Conservation (phyloP, 2,888 invertebrate species). For the Digitonthophagus gazella region DNA sequence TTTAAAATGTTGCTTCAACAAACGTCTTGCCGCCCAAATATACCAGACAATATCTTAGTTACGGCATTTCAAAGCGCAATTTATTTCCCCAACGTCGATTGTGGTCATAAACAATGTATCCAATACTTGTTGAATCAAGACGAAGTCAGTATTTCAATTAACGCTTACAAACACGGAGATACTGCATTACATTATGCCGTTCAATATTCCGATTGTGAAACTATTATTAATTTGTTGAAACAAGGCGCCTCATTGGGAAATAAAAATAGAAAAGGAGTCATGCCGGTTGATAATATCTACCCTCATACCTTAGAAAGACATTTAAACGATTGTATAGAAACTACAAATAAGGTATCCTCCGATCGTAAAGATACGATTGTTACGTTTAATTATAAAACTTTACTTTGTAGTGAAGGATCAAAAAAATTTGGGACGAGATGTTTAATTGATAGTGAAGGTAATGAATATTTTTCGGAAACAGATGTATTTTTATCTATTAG, state of each 20-base stretch:
- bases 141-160: constrained; percentile 38
- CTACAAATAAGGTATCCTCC: constrained; percentile 59
- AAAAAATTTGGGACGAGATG: no score
- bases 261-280: constrained; percentile 62
- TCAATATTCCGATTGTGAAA: neutral
- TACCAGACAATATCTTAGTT: no score
- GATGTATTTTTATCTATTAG: no score
- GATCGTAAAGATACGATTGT: constrained; percentile 62
- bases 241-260: constrained; percentile 75
- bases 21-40: no score
- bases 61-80: no score
- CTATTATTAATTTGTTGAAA: constrained; percentile 58
- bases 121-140: constrained; percentile 59
- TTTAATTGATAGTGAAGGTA: no score
- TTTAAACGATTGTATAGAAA: constrained; percentile 70
- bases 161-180: constrained; percentile 24
- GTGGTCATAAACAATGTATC: constrained; percentile 60
- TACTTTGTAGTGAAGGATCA: constrained; percentile 53
- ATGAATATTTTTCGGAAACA: no score
- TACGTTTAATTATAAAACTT: constrained; percentile 68
- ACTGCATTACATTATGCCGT: neutral
- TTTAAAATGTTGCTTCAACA: no score
- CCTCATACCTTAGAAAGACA: constrained; percentile 67
- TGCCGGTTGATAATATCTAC: constrained; percentile 71
- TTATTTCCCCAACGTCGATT: constrained; percentile 48